Evolutionary conservation across 35 echinoderm and acorn worm genomes (phyloP), one percentile per base, ranked within the genome.

Genomic region (Apostichopus californicus): DNA sequence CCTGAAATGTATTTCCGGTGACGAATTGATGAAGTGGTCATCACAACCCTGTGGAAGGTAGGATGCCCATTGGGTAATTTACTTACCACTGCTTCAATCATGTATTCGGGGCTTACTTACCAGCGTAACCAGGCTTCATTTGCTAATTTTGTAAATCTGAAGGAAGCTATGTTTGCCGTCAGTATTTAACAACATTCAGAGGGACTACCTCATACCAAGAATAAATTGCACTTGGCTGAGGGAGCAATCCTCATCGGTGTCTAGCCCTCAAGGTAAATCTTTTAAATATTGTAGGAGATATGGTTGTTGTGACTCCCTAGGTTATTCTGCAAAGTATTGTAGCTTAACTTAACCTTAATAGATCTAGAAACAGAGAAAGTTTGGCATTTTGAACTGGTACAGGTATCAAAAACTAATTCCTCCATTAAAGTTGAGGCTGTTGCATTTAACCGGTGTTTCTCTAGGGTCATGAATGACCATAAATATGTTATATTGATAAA

Each of bases 271-370:
- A 17, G 79, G 79, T 46, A 82, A 54, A 18, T 57, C 57, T 10
- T 5, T 92, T 1, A 46, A 73, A n/a, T 21, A 52, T 81, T 26
- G 90, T 46, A 55, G 92, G 92, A 8, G 81, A 86, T 28, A 28
- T 57, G 92, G 81, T 8, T 1, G 92, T 21, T 86, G 79, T 13
- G 4, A 87, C 25, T 93, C 92, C 0, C 25, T 81, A 72, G 26
- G 92, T 10, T 61, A 93, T 56, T 93, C 63, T 22, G 92, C 82
- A n/a, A 93, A 93, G 13, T 93, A 93, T 77, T 81, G 92, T 22
- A 86, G 82, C 64, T 73, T 25, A 25, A 93, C 17, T 34, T 28
- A 28, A 87, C 92, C 8, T n/a, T 93, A 73, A 86, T 93, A 71
- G 92, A 87, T 5, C 15, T 52, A 1, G 56, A 61, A 11, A 34